Conservation (phyloP, 2,888 invertebrate genomes). For the Gnatocerus cornutus region DNA sequence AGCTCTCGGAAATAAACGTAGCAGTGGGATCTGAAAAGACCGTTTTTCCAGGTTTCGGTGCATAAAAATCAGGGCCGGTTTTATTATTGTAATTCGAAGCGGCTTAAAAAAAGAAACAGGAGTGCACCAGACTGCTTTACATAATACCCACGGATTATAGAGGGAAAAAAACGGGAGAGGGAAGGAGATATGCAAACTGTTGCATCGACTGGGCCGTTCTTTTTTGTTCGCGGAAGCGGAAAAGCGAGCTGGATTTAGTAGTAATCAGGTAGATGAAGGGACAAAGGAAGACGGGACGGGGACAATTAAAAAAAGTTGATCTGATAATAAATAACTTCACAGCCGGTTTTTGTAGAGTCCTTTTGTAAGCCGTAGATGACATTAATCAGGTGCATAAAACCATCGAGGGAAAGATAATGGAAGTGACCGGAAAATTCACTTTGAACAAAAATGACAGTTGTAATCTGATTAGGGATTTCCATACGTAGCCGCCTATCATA, state of each 20-base stretch:
- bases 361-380: no score
- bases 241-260: background rate
- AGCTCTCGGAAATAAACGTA: background rate
- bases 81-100: conserved; percentile 21
- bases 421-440: no score
- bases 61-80: conserved; percentile 8
- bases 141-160: conserved; percentile 34
- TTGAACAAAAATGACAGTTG: no score
- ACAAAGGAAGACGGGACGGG: background rate
- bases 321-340: no score
- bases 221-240: conserved; percentile 2
- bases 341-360: no score
- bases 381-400: no score
- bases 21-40: conserved; percentile 1
- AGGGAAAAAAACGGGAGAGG: background rate
- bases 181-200: conserved; percentile 37
- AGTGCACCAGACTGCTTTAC: conserved; percentile 40
- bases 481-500: no score
- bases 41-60: conserved; percentile 11
- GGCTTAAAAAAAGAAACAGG: conserved; percentile 2
- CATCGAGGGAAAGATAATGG: no score
- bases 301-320: no score
- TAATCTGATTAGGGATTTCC: no score
- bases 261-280: background rate
- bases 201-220: conserved; percentile 18